Evolutionary conservation across 2,113 vertebrate genomes (phyloP).

Genomic region (Chaenocephalus aceratus): DNA sequence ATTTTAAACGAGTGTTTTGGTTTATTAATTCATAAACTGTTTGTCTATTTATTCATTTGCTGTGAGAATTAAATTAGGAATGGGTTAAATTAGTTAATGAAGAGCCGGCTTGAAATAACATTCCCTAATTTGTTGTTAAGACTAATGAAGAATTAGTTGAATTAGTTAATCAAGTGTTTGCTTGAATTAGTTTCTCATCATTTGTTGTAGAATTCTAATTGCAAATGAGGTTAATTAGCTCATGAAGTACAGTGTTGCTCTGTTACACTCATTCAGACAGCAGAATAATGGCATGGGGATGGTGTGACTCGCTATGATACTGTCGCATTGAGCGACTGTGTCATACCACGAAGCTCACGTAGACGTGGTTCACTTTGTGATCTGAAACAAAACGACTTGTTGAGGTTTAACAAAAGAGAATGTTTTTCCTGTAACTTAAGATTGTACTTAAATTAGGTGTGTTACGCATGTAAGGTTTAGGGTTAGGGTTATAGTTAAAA

Average conservation of each 20-base stretch:
- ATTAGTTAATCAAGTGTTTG: slow-evolving; percentile 48
- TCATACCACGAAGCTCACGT: too few species aligned
- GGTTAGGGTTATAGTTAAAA: too few species aligned
- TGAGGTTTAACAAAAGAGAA: too few species aligned
- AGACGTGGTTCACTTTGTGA: too few species aligned
- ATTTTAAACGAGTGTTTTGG: neutral
- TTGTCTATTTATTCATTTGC: slow-evolving; percentile 21
- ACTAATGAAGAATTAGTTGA: slow-evolving; percentile 55
- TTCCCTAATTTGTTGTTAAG: slow-evolving; percentile 51
- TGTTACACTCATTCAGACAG: neutral
- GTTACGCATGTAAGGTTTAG: too few species aligned
- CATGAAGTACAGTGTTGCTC: slow-evolving; percentile 19
- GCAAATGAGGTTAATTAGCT: slow-evolving; percentile 36
- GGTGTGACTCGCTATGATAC: neutral
- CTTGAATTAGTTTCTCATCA: slow-evolving; percentile 14
- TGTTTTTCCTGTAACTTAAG: too few species aligned
- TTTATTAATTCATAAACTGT: slow-evolving; percentile 12
- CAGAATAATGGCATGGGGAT: neutral
- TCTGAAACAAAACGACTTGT: too few species aligned
- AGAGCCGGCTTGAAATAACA: slow-evolving; percentile 41
- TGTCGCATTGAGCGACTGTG: neutral
- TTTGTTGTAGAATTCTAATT: slow-evolving; percentile 30
- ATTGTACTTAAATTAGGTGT: too few species aligned
- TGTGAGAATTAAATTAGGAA: slow-evolving; percentile 29
- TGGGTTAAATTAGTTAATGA: slow-evolving; percentile 37